Evolutionary conservation across 92 coral and sea anemone genomes (phyloP), one percentile per base, ranked within the genome.

Genomic region (Epizoanthus rinbou): DNA sequence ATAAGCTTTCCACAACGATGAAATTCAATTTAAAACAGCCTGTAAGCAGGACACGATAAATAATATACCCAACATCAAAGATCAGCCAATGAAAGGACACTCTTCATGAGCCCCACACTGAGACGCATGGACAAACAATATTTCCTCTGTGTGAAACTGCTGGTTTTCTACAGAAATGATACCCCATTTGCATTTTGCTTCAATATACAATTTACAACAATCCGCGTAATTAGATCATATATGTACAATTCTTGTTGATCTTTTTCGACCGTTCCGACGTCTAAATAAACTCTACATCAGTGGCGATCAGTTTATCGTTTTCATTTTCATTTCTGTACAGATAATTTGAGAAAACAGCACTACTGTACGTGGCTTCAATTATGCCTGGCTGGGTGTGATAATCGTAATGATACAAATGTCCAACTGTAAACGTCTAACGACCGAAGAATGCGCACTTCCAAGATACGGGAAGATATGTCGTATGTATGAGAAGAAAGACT

Each of bases 141-240:
- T 64, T 64, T 64, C 39, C 69, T 33, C 17, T 68, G 18, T 28
- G 31, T 28, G 73, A 68, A 68, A 25, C 16, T 23, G 63, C 22
- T 47, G 31, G 59, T 47, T 45, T 72, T 50, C 76, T 19, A 72
- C 79, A 24, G 56, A 50, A 73, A 21, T 18, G 7, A 47, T 47
- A 47, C 57, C 47, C n/a, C 16, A 74, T 74, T 74, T 74, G 80
- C 80, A 74, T 74, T 28, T 53, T 52, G 15, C 65, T 54, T 54
- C 41, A 22, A 69, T 70, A 7, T 43, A 7, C 24, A 13, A 14
- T 53, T 54, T 53, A n/a, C 37, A 23, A 43, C 22, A 47, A 73
- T 73, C 41, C 54, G 17, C 54, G 13, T 43, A 67, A 28, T 21
- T 37, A 19, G 57, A 70, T 41, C 57, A 33, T 64, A 58, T 58